Evolutionary conservation across 2,888 invertebrate species (phyloP).

Genomic region (Colletes collaris): DNA sequence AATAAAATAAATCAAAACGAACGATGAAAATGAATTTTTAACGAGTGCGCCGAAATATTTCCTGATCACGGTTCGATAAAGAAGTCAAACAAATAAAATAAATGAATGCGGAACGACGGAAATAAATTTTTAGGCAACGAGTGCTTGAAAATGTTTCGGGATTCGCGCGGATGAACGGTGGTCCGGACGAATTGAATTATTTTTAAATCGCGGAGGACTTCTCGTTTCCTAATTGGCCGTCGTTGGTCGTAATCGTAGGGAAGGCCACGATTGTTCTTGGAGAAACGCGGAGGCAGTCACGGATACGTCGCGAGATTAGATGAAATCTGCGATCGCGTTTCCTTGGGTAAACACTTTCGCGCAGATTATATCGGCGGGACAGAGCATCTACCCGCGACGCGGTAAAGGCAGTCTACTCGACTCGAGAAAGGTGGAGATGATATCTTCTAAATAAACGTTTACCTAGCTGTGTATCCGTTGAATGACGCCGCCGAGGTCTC

Average conservation of each 20-base stretch:
- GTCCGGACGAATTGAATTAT: not conserved
- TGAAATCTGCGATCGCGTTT: constrained; percentile 75
- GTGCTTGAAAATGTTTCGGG: not conserved
- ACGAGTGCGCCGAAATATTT: too few species aligned
- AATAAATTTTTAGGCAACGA: not conserved
- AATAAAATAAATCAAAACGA: not conserved
- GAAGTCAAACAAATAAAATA: too few species aligned
- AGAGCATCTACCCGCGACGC: constrained; percentile 37
- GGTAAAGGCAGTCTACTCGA: constrained; percentile 47
- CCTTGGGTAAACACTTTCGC: constrained; percentile 75
- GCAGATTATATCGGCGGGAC: constrained; percentile 69
- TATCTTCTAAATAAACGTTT: constrained; percentile 80
- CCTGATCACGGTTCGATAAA: too few species aligned
- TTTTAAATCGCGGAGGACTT: not conserved
- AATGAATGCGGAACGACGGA: too few species aligned
- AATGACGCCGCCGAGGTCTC: constrained; percentile 56
- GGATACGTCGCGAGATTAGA: constrained; percentile 69
- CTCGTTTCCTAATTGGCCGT: not conserved
- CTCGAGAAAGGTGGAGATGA: constrained; percentile 70
- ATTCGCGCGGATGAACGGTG: not conserved
- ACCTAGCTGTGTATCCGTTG: constrained; percentile 67
- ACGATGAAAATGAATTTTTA: not conserved
- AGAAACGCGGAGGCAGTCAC: constrained; percentile 20
- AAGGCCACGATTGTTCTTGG: constrained; percentile 12
- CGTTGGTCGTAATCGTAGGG: constrained; percentile 1